phyloP scores from a whole-genome alignment of 1,140 invertebrate species.

The Coboldia fuscipes region DNA sequence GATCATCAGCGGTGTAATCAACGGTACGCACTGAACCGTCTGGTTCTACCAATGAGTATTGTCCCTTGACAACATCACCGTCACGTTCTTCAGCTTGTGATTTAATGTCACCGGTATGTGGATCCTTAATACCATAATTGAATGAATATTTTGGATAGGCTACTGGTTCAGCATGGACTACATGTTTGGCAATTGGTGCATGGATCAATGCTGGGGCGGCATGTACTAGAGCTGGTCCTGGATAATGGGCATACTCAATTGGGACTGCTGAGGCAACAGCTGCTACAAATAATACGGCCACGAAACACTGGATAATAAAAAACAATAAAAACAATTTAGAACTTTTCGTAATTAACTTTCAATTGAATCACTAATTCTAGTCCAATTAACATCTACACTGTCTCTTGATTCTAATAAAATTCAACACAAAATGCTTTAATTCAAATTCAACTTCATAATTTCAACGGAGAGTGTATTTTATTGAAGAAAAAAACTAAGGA shows the following conservation, averaged over 20 bases:
- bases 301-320: constrained; percentile 13
- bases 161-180: constrained; percentile 20
- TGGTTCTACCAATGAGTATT: constrained; percentile 32
- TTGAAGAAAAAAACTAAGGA: no score
- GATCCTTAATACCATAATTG: constrained; percentile 29
- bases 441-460: no score
- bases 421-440: no score
- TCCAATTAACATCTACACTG: no score
- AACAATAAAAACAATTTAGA: no score
- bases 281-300: constrained; percentile 17
- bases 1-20: constrained; percentile 46
- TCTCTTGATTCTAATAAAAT: no score
- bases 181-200: constrained; percentile 12
- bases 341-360: no score
- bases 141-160: constrained; percentile 28
- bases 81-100: constrained; percentile 36
- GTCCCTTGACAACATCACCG: constrained; percentile 33
- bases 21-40: constrained; percentile 34
- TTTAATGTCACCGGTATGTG: constrained; percentile 36
- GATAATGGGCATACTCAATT: constrained; percentile 19
- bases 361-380: no score
- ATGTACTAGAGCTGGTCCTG: constrained; percentile 11
- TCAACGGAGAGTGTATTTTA: no score
- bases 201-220: constrained; percentile 14
- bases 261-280: constrained; percentile 17